Evolutionary conservation across 2,888 invertebrate genomes (phyloP).

Genomic region (Xestia rhomboidea): DNA sequence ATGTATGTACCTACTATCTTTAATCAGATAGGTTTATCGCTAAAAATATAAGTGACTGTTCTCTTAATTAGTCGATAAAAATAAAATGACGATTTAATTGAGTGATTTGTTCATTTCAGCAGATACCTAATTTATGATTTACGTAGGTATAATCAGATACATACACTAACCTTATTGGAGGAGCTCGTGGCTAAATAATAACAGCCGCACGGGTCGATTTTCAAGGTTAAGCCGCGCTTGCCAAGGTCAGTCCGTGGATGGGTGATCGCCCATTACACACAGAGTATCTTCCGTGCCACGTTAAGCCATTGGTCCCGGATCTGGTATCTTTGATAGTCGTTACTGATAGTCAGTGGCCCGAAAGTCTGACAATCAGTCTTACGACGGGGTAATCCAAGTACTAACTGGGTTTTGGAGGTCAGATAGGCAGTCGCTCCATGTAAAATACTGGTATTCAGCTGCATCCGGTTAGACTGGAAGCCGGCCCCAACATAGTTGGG

Average conservation of each 20-base stretch:
- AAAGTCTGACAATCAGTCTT: not conserved
- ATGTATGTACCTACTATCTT: conserved; percentile 11
- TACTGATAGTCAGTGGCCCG: not conserved
- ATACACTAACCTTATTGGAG: not conserved
- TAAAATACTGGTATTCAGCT: too few species aligned
- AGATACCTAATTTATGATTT: not conserved
- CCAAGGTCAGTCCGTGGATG: not conserved
- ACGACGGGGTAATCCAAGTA: not conserved
- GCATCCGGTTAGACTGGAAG: too few species aligned
- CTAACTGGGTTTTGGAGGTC: not conserved
- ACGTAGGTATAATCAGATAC: not conserved
- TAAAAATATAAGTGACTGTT: conserved; percentile 5
- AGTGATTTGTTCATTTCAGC: not conserved
- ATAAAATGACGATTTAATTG: not conserved
- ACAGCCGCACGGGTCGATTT: not conserved
- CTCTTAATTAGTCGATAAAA: not conserved
- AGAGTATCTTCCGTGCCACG: not conserved
- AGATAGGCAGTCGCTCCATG: not conserved
- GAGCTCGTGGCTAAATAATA: not conserved
- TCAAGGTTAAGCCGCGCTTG: not conserved
- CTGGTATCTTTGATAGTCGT: not conserved
- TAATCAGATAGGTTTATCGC: conserved; percentile 15
- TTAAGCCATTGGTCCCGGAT: not conserved
- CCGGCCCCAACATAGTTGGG: too few species aligned
- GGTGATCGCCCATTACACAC: not conserved